Evolutionary conservation across 2,888 invertebrate genomes (phyloP), one percentile per base, ranked within the genome.

Genomic region (Acanthosepion pharaonis): DNA sequence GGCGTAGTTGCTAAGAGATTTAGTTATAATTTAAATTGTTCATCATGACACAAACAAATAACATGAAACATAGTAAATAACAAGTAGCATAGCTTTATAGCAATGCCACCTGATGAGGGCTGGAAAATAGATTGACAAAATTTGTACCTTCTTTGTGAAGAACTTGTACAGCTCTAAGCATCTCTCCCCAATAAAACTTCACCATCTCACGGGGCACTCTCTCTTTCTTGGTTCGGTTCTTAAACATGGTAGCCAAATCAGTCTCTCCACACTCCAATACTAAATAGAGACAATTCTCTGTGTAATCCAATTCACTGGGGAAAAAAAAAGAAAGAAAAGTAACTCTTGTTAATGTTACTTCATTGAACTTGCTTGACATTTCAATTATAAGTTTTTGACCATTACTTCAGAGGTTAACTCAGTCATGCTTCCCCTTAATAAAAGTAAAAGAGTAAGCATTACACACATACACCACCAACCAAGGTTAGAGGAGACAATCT

Each of bases 201-300:
- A 99, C 98, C 97, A 98, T 98, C n/a, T 98, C 98, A 94, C 98
- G 98, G 95, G 99, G 97, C 0, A 95, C 95, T n/a, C 95, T 95
- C 11, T 96, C 95, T 28, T 96, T 95, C 94, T 96, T 96, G 11
- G 95, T 96, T 64, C 95, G 95, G 55, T 96, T 95, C 33, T 95
- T 95, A 95, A 97, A 97, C 94, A 99, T 98, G 96, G 98, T 98
- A 93, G 98, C 98, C 95, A 99, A 98, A 98, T 99, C 99, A 20
- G 98, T 98, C 96, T 99, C 99, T 0, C 99, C 99, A 97, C 98
- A 98, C 98, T 99, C 99, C 98, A 99, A 98, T 49, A 99, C 98
- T 96, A 99, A 98, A 95, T 98, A 98, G 95, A 99, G 98, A 95
- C 97, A 97, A 96, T 98, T 98, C 20, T 95, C 95, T 95, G 98